A percentile compares a stretch with the other conserved stretches of the same genome.
Conservation (phyloP, 2,113 vertebrate genomes). For the Chamaetylas fuelleborni region DNA sequence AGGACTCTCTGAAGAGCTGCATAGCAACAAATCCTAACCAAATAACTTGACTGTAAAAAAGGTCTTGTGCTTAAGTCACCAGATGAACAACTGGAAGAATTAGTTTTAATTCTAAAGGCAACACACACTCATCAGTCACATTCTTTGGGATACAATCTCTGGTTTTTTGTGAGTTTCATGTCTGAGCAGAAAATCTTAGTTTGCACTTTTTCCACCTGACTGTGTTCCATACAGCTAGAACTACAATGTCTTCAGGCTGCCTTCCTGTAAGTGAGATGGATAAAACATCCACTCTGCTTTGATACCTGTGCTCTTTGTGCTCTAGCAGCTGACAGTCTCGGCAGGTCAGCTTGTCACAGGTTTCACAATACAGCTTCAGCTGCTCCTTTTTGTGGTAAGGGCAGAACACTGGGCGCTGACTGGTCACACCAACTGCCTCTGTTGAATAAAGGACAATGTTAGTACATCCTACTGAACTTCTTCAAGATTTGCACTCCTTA, state of each 20-base stretch:
- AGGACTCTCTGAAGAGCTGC: neutral
- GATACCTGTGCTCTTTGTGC: conserved; percentile 98
- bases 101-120: neutral
- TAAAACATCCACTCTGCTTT: neutral
- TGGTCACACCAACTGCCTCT: conserved; percentile 88
- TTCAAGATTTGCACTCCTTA: neutral
- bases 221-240: neutral
- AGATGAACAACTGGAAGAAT: neutral
- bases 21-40: neutral
- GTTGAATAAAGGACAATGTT: conserved; percentile 25
- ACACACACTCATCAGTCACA: neutral
- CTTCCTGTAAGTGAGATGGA: neutral
- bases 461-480: neutral
- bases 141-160: neutral
- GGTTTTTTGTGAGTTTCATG: neutral
- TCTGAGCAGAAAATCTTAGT: neutral
- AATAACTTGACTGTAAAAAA: neutral
- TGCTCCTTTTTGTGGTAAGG: conserved; percentile 96
- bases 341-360: conserved; percentile 95
- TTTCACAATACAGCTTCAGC: conserved; percentile 96
- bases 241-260: neutral
- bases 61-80: neutral
- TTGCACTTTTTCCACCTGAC: neutral
- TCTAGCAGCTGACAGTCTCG: conserved; percentile 94
- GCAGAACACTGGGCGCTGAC: conserved; percentile 92